These are phyloP conservation scores for Amorpha juglandis DNA, from an alignment of 2,888 invertebrate genomes.

Conservation along the genomic window DNA sequence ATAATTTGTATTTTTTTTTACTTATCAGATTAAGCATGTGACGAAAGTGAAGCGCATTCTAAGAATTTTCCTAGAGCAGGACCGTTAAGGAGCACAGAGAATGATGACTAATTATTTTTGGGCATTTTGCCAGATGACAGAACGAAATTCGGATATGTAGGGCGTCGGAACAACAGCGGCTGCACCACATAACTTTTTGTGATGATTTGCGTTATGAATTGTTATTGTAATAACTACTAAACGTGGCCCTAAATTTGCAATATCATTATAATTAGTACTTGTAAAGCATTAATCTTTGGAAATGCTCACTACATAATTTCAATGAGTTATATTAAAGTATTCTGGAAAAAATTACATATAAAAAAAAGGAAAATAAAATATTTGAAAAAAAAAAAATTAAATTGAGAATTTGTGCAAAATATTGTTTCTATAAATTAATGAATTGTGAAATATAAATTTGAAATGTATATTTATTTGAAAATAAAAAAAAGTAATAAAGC, in stretches of 20 bases:
- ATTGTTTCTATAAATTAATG: too few relatives aligned
- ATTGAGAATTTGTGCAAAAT: too few relatives aligned
- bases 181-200: conserved; percentile 22
- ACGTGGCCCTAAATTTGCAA: neutral
- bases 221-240: neutral
- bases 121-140: conserved; percentile 71
- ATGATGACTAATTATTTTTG: conserved; percentile 78
- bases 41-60: conserved; percentile 47
- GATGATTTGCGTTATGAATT: conserved; percentile 1
- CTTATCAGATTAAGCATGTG: neutral
- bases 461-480: too few relatives aligned
- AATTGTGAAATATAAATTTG: too few relatives aligned
- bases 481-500: too few relatives aligned
- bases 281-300: too few relatives aligned
- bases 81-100: conserved; percentile 53
- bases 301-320: too few relatives aligned
- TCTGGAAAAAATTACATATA: too few relatives aligned
- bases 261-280: neutral
- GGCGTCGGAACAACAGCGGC: conserved; percentile 21
- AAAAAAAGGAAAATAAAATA: too few relatives aligned
- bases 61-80: conserved; percentile 60
- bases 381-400: too few relatives aligned
- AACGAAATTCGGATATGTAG: conserved; percentile 47
- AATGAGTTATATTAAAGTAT: too few relatives aligned
- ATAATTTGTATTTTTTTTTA: neutral